Evolutionary conservation across 37 sponge, comb jelly and placozoan species (phyloP), one percentile per base, ranked within the genome.

Genomic region (Petrosia ficiformis): DNA sequence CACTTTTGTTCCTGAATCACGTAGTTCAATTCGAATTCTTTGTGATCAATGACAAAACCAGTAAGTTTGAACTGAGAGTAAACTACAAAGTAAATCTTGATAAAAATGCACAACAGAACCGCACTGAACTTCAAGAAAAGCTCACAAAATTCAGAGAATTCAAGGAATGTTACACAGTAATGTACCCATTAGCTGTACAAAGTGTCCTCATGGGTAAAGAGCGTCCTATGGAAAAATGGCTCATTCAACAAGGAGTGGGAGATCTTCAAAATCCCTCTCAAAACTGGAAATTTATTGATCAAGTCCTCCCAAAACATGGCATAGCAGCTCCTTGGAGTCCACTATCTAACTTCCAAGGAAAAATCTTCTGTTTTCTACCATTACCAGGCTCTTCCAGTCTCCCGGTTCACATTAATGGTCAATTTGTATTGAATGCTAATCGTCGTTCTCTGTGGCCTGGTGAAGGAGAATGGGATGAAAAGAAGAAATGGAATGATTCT

Each of bases 381-480:
- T 76, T 93, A 19, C 90, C 90, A 56, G 39, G 73, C 6, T 31
- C 44, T 14, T 64, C 74, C 21, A 31, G 35, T 26, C 70, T 88
- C 57, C 90, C 86, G 24, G 82, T 93, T 30, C 90, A 89, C 44
- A 58, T 93, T 2, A 76, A 93, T 87, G 93, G 90, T 5, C 79
- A 85, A 67, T 93, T 93, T 61, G 64, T 80, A 5, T 57, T 93
- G 24, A 70, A 84, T 77, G 57, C 82, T 28, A 65, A 67, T 43
- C 80, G 90, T 25, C 59, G 90, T 69, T 59, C 75, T 32, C 73
- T 90, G 24, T 90, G 85, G 85, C 73, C 77, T 44, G 61, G 70
- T 25, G 40, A 70, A 21, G 59, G 24, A 41, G 59, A 10, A n/a
- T 4, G 35, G 33, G 61, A 59, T 75, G 82, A 81, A 33, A 59